Evolutionary conservation across 2,797 vertebrate genomes (phyloP).

Genomic region (Siniperca obscura): DNA sequence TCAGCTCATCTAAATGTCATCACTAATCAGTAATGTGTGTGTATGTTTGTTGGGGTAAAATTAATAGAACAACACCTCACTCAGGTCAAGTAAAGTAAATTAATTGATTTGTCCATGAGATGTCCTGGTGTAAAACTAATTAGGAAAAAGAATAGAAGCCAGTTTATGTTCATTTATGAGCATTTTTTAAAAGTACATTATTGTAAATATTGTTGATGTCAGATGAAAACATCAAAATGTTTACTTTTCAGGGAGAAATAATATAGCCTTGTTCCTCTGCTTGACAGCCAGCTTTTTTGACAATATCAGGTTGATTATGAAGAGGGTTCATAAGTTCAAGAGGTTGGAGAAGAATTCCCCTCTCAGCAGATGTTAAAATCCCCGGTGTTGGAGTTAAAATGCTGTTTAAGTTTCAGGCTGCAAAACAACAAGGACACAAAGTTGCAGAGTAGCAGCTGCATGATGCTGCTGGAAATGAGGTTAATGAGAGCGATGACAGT

Average conservation of each 20-base stretch:
- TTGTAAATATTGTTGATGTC: neutral
- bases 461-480: neutral
- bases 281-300: slow-evolving; percentile 44
- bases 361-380: slow-evolving; percentile 44
- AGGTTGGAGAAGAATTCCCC: slow-evolving; percentile 47
- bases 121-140: neutral
- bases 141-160: neutral
- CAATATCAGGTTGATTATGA: slow-evolving; percentile 58
- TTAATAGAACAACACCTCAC: neutral
- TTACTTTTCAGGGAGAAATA: slow-evolving; percentile 1
- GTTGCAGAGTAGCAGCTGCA: slow-evolving; percentile 19
- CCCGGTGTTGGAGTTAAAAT: slow-evolving; percentile 27
- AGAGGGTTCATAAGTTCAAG: slow-evolving; percentile 59
- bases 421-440: slow-evolving; percentile 42
- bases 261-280: slow-evolving; percentile 1
- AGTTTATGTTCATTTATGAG: neutral
- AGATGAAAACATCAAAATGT: slow-evolving; percentile 14
- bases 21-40: neutral
- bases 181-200: neutral
- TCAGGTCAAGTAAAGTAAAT: neutral
- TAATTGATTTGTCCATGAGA: neutral
- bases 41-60: neutral
- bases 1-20: neutral
- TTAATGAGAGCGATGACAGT: neutral
- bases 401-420: slow-evolving; percentile 26